Conservation (phyloP, 2,797 vertebrate species). For the Masticophis lateralis region DNA sequence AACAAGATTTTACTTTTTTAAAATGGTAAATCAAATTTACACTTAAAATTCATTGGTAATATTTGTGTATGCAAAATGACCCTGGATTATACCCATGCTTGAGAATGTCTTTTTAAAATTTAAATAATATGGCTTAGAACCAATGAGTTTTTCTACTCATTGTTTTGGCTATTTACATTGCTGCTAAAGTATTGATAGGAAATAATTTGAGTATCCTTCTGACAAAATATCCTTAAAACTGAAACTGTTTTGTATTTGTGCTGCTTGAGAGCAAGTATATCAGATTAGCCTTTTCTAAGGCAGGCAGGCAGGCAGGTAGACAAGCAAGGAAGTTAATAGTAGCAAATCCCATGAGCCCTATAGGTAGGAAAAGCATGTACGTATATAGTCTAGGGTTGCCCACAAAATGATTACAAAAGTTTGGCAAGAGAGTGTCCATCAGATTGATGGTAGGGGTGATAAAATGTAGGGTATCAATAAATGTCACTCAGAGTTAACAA, state of each 20-base stretch:
- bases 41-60: not conserved
- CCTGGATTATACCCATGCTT: not conserved
- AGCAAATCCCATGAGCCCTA: conserved; percentile 27
- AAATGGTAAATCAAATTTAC: not conserved
- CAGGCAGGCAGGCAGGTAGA: too few relatives aligned
- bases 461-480: conserved; percentile 68
- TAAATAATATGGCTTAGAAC: not conserved
- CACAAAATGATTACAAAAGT: conserved; percentile 9
- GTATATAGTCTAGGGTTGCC: conserved; percentile 34
- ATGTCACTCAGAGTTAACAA: conserved; percentile 72
- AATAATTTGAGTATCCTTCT: not conserved
- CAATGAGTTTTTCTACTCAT: not conserved
- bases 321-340: conserved; percentile 51
- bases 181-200: not conserved
- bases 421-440: conserved; percentile 27
- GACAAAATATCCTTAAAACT: not conserved
- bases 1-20: not conserved
- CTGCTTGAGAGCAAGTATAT: not conserved
- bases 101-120: not conserved
- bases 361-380: conserved; percentile 38
- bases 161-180: not conserved
- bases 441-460: conserved; percentile 58
- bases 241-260: not conserved
- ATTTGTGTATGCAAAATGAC: not conserved
- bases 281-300: not conserved